phyloP scores from a whole-genome alignment of 2,113 vertebrate genomes.

The Brienomyrus longianalis region DNA sequence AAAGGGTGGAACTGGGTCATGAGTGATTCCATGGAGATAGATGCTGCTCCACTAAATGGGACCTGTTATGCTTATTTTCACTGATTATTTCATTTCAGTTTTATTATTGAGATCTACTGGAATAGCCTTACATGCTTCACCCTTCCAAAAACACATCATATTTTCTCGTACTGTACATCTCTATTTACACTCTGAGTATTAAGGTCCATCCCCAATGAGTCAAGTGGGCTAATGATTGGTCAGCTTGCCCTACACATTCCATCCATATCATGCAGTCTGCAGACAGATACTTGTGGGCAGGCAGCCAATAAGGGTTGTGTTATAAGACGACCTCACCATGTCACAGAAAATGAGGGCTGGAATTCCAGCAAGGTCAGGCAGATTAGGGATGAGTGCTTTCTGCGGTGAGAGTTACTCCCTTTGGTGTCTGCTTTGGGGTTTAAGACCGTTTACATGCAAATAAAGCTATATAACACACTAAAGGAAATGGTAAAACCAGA shows the following conservation, averaged over 20 bases:
- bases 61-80: neutral
- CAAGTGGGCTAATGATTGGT: too few species aligned
- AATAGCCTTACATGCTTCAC: neutral
- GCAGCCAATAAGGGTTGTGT: neutral
- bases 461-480: neutral
- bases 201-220: too few species aligned
- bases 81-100: neutral
- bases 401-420: neutral
- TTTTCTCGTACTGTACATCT: neutral
- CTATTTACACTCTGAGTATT: neutral
- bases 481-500: too few species aligned
- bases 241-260: too few species aligned
- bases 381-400: neutral
- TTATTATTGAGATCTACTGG: neutral
- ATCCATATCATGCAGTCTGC: too few species aligned
- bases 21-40: neutral
- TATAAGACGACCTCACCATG: neutral
- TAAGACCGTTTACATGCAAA: neutral
- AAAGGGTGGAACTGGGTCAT: neutral
- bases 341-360: neutral
- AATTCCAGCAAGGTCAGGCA: neutral
- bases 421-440: neutral
- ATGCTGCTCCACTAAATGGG: neutral
- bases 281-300: neutral
- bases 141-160: neutral